phyloP scores from a whole-genome alignment of 1,140 invertebrate genomes.

The Eriocheir sinensis region DNA sequence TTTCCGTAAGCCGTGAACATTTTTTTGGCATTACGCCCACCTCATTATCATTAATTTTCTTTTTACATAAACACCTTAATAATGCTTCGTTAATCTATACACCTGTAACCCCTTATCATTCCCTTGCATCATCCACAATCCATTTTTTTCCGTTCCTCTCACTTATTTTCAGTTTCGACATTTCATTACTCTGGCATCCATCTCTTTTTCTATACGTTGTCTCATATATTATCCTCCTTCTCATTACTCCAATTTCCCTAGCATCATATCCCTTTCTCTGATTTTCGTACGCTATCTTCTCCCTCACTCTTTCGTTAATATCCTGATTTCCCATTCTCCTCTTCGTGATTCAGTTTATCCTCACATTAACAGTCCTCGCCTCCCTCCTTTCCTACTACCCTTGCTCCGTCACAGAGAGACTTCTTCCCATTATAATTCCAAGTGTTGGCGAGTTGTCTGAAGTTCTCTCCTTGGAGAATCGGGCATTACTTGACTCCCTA shows the following conservation, averaged over 20 bases:
- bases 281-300: not conserved
- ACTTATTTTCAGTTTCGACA: not conserved
- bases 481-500: not conserved
- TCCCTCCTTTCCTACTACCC: not conserved
- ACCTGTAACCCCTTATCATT: not conserved
- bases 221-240: not conserved
- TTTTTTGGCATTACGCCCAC: not conserved
- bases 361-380: not conserved
- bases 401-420: not conserved
- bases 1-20: not conserved
- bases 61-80: constrained; percentile 8
- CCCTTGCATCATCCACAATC: not conserved
- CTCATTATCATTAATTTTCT: not conserved
- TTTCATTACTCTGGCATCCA: not conserved
- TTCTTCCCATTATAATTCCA: not conserved
- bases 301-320: not conserved
- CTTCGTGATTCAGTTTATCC: not conserved
- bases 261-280: not conserved
- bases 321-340: not conserved
- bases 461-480: not conserved
- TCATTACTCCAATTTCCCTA: not conserved
- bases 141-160: not conserved
- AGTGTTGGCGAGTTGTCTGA: not conserved
- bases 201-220: not conserved
- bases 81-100: not conserved